Evolutionary conservation across 2,888 invertebrate genomes (phyloP).

Genomic region (Caradrina clavipalpis): DNA sequence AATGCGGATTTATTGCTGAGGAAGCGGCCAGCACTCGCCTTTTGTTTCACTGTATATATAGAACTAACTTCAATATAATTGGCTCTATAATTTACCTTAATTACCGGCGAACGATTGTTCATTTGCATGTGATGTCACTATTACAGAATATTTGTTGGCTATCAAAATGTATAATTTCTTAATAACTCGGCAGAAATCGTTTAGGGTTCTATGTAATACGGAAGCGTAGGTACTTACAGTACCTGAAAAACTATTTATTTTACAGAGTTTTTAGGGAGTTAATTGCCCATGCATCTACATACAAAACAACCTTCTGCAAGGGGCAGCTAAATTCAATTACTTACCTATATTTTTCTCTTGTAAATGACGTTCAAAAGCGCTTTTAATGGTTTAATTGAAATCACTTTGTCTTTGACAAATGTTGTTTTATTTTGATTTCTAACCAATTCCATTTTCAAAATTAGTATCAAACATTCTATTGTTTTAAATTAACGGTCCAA

Average conservation of each 20-base stretch:
- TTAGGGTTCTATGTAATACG: not conserved
- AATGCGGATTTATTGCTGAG: conserved; percentile 90
- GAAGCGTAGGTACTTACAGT: too few species aligned
- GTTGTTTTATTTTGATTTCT: not conserved
- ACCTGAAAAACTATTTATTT: too few species aligned
- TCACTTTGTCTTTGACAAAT: too few species aligned
- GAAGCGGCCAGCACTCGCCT: conserved; percentile 82
- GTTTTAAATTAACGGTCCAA: conserved; percentile 1
- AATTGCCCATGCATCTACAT: too few species aligned
- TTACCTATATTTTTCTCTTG: too few species aligned
- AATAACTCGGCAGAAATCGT: not conserved
- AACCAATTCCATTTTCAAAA: not conserved
- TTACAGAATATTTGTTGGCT: conserved; percentile 22
- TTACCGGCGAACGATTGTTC: conserved; percentile 56
- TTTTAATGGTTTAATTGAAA: too few species aligned
- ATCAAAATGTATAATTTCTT: too few species aligned
- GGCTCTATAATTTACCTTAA: conserved; percentile 73
- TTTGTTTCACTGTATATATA: conserved; percentile 83
- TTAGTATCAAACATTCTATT: conserved; percentile 10
- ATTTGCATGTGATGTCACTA: conserved; percentile 51
- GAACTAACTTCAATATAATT: conserved; percentile 82
- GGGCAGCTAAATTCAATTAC: too few species aligned
- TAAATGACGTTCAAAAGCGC: too few species aligned
- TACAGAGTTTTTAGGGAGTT: too few species aligned
- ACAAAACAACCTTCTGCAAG: too few species aligned